Evolutionary conservation across 2,113 vertebrate species (phyloP), one percentile per base, ranked within the genome.

Genomic region (Hypomesus transpacificus): DNA sequence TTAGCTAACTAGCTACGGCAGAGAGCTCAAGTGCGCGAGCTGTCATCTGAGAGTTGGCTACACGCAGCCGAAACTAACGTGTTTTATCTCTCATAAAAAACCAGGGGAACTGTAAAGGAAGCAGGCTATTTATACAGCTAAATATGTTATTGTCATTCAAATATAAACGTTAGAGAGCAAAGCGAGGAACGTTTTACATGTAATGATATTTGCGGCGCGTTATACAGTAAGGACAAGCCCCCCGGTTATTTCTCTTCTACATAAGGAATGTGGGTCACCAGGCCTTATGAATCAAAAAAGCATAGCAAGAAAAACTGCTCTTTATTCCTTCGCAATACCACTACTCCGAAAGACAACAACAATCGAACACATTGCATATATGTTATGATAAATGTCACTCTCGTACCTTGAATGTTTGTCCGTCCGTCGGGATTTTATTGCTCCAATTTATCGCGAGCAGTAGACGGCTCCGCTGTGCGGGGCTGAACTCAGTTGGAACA

Each of bases 191-290:
- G 26, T 61, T 63, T 63, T 9, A 34, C 16, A 14, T 31, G 5
- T 26, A 61, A 61, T 26, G 17, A 61, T 34, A 16, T 46, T 14
- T 51, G 64, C 64, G 46, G 39, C 64, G 39, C 64, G 39, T 24
- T 51, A n/a, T 66, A 68, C 67, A 39, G 71, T 56, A 69, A 5
- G 39, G 14, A 56, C 53, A 18, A 68, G 57, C 73, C 75, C 73
- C 71, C 75, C 66, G 75, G 64, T 60, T 1, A 70, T 76, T 70
- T 68, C 54, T 63, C 67, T 56, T 64, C 57, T 84, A 89, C 84
- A 84, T 87, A 86, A 86, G 60, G 75, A 90, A 92, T 92, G 88
- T 92, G 90, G 91, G 91, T 92, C 91, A 92, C 54, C 79, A 81
- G 91, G 91, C 90, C 89, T 87, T 68, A 76, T 74, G 76, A 75